A percentile compares a stretch with the other conserved stretches of the same genome.
These are phyloP conservation scores for Brachionus manjavacas DNA, from an alignment of 1,140 invertebrate genomes.

Conservation along the genomic window DNA sequence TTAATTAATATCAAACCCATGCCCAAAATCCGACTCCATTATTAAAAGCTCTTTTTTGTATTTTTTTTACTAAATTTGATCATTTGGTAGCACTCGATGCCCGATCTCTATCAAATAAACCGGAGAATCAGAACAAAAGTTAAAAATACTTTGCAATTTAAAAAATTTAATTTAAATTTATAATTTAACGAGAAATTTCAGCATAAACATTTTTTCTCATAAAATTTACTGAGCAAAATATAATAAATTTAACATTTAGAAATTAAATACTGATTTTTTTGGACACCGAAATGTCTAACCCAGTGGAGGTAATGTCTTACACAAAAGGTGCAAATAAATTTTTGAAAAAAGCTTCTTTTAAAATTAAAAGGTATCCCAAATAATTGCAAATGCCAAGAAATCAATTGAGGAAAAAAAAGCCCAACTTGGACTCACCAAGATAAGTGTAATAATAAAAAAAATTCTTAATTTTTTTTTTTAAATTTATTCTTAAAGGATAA, in stretches of 20 bases:
- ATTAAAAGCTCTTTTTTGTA: too few relatives aligned
- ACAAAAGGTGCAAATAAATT: not conserved
- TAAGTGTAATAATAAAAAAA: not conserved
- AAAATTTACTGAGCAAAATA: not conserved
- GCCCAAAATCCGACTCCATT: too few relatives aligned
- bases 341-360: not conserved
- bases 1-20: too few relatives aligned
- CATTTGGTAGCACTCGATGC: not conserved
- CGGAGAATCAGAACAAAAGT: not conserved
- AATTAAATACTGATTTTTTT: not conserved
- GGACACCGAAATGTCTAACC: not conserved
- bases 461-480: not conserved
- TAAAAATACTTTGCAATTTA: not conserved
- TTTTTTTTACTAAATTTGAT: not conserved
- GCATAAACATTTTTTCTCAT: not conserved
- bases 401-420: conserved; percentile 38
- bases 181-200: not conserved
- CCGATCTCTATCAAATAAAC: not conserved
- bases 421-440: conserved; percentile 13
- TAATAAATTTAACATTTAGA: not conserved
- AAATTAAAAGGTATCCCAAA: conserved; percentile 3
- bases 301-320: not conserved
- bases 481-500: not conserved
- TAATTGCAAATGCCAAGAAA: conserved; percentile 20
- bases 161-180: not conserved